A percentile compares a stretch with the other conserved stretches of the same genome.
Evolutionary conservation across 2,113 vertebrate genomes (phyloP).

Genomic region (Acanthochromis polyacanthus): DNA sequence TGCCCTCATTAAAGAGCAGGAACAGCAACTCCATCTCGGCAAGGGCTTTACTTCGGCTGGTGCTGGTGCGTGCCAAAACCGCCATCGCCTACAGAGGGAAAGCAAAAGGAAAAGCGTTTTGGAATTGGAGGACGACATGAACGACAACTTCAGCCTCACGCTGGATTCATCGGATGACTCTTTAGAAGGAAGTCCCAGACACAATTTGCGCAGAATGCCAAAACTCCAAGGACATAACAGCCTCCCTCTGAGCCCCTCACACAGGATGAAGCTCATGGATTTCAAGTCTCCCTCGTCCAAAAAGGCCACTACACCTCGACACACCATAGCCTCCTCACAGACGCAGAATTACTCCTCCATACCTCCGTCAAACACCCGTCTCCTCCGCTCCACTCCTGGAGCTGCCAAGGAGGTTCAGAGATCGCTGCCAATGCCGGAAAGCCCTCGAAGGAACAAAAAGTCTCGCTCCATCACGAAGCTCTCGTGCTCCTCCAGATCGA

Average conservation of each 20-base stretch:
- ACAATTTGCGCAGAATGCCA: conserved; percentile 48
- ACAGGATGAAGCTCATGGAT: conserved; percentile 87
- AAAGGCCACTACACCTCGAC: conserved; percentile 61
- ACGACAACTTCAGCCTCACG: conserved; percentile 34
- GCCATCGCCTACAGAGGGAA: conserved; percentile 46
- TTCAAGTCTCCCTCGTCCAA: conserved; percentile 87
- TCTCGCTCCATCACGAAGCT: conserved; percentile 26
- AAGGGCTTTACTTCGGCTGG: conserved; percentile 40
- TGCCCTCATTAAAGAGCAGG: conserved; percentile 83
- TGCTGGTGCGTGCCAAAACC: conserved; percentile 38
- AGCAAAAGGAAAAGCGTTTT: conserved; percentile 50
- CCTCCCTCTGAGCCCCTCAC: conserved; percentile 81
- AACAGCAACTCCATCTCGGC: conserved; percentile 44
- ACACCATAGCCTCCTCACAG: conserved; percentile 47
- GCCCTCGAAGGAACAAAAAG: conserved; percentile 59
- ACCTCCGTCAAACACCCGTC: conserved; percentile 70
- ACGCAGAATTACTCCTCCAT: conserved; percentile 68
- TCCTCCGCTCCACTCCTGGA: conserved; percentile 82
- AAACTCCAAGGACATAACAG: conserved; percentile 52
- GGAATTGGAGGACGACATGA: conserved; percentile 1
- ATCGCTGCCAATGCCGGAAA: conserved; percentile 73
- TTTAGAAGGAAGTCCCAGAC: conserved; percentile 53
- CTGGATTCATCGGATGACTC: conserved; percentile 60
- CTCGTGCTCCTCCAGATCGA: conserved; percentile 54
- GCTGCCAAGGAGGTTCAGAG: conserved; percentile 79